These are phyloP conservation scores for Prostheceraeus crozeri DNA, from an alignment of 2,888 invertebrate species.

Conservation along the genomic window DNA sequence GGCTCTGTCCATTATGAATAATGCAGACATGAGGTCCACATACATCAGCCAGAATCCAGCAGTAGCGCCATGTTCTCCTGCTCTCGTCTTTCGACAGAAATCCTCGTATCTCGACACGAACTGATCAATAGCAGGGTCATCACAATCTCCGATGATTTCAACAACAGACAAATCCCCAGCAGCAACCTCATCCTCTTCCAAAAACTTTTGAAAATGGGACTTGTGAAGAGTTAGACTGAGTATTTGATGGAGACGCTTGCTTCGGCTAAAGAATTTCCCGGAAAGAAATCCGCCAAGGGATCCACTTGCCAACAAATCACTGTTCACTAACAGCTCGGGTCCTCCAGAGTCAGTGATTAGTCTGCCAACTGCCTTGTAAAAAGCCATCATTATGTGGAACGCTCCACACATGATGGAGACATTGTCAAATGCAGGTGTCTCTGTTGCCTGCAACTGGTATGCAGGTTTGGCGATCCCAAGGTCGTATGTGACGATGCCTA, in stretches of 20 bases:
- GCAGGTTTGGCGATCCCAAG: slow-evolving; percentile 41
- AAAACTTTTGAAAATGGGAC: slow-evolving; percentile 40
- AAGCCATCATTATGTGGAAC: slow-evolving; percentile 42
- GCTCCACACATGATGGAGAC: slow-evolving; percentile 42
- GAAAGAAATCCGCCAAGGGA: slow-evolving; percentile 41
- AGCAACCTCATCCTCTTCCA: slow-evolving; percentile 29
- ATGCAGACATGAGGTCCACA: slow-evolving; percentile 9
- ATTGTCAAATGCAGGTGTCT: slow-evolving; percentile 41
- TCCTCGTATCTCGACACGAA: neutral
- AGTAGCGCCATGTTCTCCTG: slow-evolving; percentile 25
- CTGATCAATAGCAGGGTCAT: too few relatives aligned
- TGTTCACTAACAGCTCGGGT: slow-evolving; percentile 41
- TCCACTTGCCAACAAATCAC: slow-evolving; percentile 40
- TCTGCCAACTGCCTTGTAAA: slow-evolving; percentile 41
- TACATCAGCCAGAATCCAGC: slow-evolving; percentile 27
- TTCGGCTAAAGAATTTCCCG: slow-evolving; percentile 41
- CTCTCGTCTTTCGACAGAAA: slow-evolving; percentile 11
- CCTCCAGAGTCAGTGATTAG: slow-evolving; percentile 42
- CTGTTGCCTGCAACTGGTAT: slow-evolving; percentile 41
- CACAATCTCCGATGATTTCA: neutral
- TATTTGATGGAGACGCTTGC: slow-evolving; percentile 42
- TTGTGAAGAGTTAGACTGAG: slow-evolving; percentile 38
- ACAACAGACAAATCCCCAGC: slow-evolving; percentile 2
- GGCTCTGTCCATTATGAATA: neutral
- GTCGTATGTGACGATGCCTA: slow-evolving; percentile 41